Conservation (phyloP, 2,113 vertebrate genomes). For the Craseonycteris thonglongyai region DNA sequence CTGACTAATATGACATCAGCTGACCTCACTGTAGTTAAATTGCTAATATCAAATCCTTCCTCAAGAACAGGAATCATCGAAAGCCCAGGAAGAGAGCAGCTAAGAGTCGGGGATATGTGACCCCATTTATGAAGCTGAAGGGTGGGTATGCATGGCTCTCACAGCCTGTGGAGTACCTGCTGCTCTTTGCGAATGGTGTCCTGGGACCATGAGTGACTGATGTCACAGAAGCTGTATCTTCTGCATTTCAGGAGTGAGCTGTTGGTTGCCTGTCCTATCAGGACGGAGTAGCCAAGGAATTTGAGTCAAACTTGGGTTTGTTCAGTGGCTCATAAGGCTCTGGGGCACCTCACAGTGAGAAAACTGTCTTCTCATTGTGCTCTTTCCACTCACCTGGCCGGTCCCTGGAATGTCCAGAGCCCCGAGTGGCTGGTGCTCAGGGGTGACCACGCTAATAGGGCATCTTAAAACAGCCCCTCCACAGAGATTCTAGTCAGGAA, state of each 20-base stretch:
- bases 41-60: not conserved
- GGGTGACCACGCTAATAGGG: not conserved
- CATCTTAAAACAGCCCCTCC: not conserved
- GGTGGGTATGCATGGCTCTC: not conserved
- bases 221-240: not conserved
- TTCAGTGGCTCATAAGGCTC: not conserved
- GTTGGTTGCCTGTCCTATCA: not conserved
- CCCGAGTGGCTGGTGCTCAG: not conserved
- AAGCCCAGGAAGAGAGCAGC: not conserved
- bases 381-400: not conserved
- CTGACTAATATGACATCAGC: not conserved
- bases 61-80: not conserved
- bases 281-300: not conserved
- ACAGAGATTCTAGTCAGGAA: not conserved
- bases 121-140: not conserved
- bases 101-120: fast-evolving
- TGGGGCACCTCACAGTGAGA: too few species aligned
- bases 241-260: not conserved
- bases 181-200: fast-evolving
- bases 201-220: not conserved
- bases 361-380: fast-evolving
- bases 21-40: not conserved
- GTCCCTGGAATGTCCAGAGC: too few species aligned
- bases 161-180: fast-evolving
- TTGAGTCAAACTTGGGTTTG: not conserved